phyloP scores from a whole-genome alignment of 2,113 vertebrate species.

The Tenebrosternarchus preto region DNA sequence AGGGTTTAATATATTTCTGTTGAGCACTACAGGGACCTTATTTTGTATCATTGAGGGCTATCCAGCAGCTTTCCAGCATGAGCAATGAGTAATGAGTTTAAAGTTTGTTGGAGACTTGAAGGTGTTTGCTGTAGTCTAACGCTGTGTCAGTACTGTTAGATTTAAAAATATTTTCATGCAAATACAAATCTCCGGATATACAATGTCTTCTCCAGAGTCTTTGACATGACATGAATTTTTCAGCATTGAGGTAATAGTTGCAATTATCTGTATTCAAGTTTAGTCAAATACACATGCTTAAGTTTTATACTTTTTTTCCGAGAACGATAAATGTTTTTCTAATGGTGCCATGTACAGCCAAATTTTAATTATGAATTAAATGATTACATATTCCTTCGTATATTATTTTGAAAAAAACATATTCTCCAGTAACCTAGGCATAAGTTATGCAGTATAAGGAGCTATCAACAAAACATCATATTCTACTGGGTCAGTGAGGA shows the following conservation, averaged over 20 bases:
- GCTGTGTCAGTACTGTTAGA: background rate
- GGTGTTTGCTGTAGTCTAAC: background rate
- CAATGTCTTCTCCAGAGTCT: background rate
- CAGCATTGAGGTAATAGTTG: background rate
- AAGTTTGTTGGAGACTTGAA: conserved; percentile 17
- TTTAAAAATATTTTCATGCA: background rate
- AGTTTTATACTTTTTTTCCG: too few relatives aligned
- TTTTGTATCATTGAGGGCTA: conserved; percentile 19
- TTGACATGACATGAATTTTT: background rate
- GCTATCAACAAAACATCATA: background rate
- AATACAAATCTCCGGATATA: background rate
- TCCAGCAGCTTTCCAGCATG: background rate
- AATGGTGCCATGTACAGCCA: too few relatives aligned
- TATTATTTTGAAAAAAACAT: too few relatives aligned
- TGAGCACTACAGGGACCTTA: conserved; percentile 12
- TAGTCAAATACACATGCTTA: too few relatives aligned
- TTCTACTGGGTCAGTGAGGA: background rate
- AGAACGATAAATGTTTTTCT: too few relatives aligned
- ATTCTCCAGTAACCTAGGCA: too few relatives aligned
- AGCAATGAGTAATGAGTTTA: conserved; percentile 1
- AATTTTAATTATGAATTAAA: background rate
- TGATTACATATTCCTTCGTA: background rate
- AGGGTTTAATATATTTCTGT: conserved; percentile 27
- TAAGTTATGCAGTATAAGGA: too few relatives aligned
- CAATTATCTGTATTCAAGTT: background rate